Base-by-base conservation (phyloP, 2,113 vertebrate genomes). In the Pelobates fuscus region DNA sequence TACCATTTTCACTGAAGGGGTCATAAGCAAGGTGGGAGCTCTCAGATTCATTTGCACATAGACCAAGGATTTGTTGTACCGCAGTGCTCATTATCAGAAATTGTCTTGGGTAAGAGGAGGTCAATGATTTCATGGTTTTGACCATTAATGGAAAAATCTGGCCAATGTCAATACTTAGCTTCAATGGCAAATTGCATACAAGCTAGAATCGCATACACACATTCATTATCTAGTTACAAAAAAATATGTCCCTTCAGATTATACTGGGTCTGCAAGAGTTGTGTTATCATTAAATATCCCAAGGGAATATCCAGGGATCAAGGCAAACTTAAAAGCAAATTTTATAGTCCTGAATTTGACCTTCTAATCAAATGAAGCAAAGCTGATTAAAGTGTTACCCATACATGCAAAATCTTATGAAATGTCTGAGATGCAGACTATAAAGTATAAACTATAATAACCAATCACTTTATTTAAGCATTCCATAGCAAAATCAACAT, bases 351-450 rank as follows among this genome's bases (percentile, higher is more conserved):
- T 8, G 52, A 20, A 23, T 21, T 21, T 55, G 52, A 55, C 52
- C 52, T 55, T 55, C 52, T 55, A 55, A 17, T 2, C 52, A 55
- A 55, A 55, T 12, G 20, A 55, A 55, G 20, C 52, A 55, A 55
- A 55, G 21, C 3, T 23, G 52, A 55, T 55, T 55, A 55, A 23
- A 23, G 52, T 20, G 5, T 8, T 2, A 20, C 52, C 52, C 21
- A 8, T 23, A 55, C 1, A 6, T 55, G 52, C 52, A 23, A 20
- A 8, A 21, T 23, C 2, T 3, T 5, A n/a, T 8, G n/a, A 55
- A 17, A 55, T 8, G n/a, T 20, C 52, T 21, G 20, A 8, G n/a
- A 55, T 6, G 12, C 8, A 8, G 21, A 5, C 4, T 4, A 23
- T 6, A 55, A 55, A 55, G 21, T 23, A 17, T 17, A 2, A 23